These are phyloP conservation scores for Dolomedes plantarius DNA, from an alignment of 2,888 invertebrate species.

Conservation along the genomic window DNA sequence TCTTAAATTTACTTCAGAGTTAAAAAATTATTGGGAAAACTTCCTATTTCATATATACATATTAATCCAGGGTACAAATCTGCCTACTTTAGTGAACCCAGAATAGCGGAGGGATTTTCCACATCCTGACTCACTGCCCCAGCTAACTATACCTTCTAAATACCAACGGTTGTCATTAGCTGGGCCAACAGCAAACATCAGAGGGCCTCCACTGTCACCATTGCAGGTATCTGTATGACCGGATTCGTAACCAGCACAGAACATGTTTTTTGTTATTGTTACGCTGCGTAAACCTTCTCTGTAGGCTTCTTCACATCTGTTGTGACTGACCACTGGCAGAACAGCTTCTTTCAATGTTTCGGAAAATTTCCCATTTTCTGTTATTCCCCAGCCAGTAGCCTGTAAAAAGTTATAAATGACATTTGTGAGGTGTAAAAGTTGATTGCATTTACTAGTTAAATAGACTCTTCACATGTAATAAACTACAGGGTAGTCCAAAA, in stretches of 20 bases:
- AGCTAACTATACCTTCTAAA: slow-evolving; percentile 58
- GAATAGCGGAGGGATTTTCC: slow-evolving; percentile 37
- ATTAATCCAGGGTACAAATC: slow-evolving; percentile 57
- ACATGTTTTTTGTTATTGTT: slow-evolving; percentile 51
- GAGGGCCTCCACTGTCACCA: slow-evolving; percentile 61
- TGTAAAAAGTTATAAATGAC: too few relatives aligned
- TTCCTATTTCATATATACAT: slow-evolving; percentile 55
- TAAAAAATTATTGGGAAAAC: too few relatives aligned
- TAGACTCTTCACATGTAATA: too few relatives aligned
- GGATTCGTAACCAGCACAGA: slow-evolving; percentile 43
- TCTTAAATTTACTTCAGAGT: too few relatives aligned
- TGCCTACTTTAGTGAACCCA: slow-evolving; percentile 51
- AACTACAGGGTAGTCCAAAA: too few relatives aligned
- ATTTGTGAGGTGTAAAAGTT: neutral
- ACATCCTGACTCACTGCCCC: slow-evolving; percentile 57
- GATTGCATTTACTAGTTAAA: too few relatives aligned
- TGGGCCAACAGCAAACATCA: slow-evolving; percentile 33
- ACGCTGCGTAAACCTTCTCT: slow-evolving; percentile 30
- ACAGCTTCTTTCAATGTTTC: slow-evolving; percentile 30
- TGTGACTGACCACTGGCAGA: slow-evolving; percentile 44
- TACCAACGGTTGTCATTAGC: slow-evolving; percentile 32
- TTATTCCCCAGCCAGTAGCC: slow-evolving; percentile 57
- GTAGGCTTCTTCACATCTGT: slow-evolving; percentile 53
- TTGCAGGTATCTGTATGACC: slow-evolving; percentile 39
- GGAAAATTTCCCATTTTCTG: slow-evolving; percentile 40